Base-by-base conservation (phyloP, 2,888 invertebrate genomes). In the Odontomyia ornata region DNA sequence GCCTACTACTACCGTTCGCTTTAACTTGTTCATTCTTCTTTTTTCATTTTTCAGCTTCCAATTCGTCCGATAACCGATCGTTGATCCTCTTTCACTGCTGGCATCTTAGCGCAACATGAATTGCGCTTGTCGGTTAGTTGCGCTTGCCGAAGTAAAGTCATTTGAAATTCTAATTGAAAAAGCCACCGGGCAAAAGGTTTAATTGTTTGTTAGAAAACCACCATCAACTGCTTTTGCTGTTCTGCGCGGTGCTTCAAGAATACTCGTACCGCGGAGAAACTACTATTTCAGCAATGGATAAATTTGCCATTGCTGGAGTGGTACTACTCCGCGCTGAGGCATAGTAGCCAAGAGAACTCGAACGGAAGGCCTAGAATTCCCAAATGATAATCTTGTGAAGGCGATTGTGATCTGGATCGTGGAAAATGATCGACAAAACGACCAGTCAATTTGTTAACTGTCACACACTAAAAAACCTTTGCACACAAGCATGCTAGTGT, bases 151-250 rank as follows among this genome's bases (percentile, higher is more conserved):
- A 43, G 67, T 52, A 67, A 46, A 30, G 43, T 46, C 76, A 77
- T 77, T 77, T 77, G 72, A 77, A 77, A 72, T 71, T 77, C 62
- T 65, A 76, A 78, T 76, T 76, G 67, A 72, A 69, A n/a, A 43
- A 64, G 64, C 75, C 75, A 75, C 62, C 47, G 47, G 62, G 28
- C 64, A 64, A n/a, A 11, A 60, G 43, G 64, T 75, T 75, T 75
- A 75, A 75, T 75, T 75, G 75, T 75, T 64, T 64, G 64, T 43
- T 64, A 64, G 75, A 46, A 23, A n/a, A 3, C 18, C 43, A 9
- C 1, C 43, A 67, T 43, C 67, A 9, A 21, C 43, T 43, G 46
- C 43, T 64, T 28, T 64, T 28, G 0, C 28, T 36, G 9, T 9
- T 36, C 3, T 9, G 36, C 3, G 9, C 3, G 36, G 5, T 36